A percentile compares a stretch with the other conserved stretches of the same genome.
These are phyloP conservation scores for human (Homo sapiens) DNA, from an alignment of 2,113 vertebrate species.

Conservation along the genomic window DNA sequence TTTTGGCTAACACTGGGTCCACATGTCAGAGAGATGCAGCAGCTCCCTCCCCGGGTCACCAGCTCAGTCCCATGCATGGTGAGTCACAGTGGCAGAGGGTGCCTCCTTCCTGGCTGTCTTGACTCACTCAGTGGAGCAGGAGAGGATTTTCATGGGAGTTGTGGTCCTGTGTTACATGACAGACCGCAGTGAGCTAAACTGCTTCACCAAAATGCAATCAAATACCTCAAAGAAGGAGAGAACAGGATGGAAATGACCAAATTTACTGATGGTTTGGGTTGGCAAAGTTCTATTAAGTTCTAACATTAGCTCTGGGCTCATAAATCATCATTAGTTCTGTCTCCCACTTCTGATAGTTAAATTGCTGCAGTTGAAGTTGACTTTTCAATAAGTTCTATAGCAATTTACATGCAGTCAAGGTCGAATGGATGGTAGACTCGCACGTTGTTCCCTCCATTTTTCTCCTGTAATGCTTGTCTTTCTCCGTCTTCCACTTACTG, in stretches of 20 bases:
- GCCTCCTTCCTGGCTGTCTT: conserved; percentile 74
- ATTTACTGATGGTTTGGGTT: conserved; percentile 59
- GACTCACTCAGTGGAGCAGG: conserved; percentile 72
- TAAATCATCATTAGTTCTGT: conserved; percentile 45
- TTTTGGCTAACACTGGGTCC: conserved; percentile 49
- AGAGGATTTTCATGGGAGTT: conserved; percentile 47
- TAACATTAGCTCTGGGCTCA: conserved; percentile 61
- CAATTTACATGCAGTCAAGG: neutral
- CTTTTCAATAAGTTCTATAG: conserved; percentile 27
- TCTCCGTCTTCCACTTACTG: neutral
- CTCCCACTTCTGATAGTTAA: conserved; percentile 28
- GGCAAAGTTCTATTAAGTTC: conserved; percentile 41
- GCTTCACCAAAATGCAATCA: conserved; percentile 71
- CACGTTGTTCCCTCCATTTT: neutral
- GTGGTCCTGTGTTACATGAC: conserved; percentile 60
- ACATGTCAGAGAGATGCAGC: conserved; percentile 46
- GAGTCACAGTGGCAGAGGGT: conserved; percentile 65
- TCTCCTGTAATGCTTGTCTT: neutral
- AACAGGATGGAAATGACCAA: conserved; percentile 71
- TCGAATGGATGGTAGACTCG: neutral
- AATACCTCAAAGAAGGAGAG: conserved; percentile 65
- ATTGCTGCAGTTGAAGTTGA: neutral
- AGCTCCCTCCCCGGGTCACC: neutral
- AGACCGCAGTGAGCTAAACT: conserved; percentile 68
- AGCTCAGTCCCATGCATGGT: conserved; percentile 62